Conservation (phyloP, 1,140 invertebrate species). For the Solenopsis invicta region DNA sequence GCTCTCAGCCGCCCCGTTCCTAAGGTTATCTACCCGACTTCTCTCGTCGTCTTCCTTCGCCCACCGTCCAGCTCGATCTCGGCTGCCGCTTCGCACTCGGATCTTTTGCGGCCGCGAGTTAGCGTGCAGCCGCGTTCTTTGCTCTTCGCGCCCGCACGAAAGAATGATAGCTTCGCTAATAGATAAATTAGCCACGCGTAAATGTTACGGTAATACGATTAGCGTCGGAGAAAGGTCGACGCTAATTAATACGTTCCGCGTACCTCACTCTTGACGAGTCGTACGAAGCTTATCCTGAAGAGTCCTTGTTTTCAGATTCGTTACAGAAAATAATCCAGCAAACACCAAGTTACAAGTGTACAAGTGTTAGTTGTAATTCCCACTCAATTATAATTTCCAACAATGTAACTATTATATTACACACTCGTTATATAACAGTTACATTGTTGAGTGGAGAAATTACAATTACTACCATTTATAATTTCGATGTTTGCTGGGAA, state of each 20-base stretch:
- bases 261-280: neutral
- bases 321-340: neutral
- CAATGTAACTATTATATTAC: no score
- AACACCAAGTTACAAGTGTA: no score
- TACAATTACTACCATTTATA: no score
- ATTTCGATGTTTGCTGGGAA: no score
- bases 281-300: neutral
- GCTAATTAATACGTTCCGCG: conserved; percentile 42
- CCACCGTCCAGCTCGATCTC: conserved; percentile 16
- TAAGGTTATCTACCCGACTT: conserved; percentile 45
- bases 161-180: conserved; percentile 59
- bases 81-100: neutral
- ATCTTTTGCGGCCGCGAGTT: conserved; percentile 45
- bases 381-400: no score
- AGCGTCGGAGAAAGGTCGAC: conserved; percentile 28
- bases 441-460: no score
- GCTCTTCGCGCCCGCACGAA: conserved; percentile 3
- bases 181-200: conserved; percentile 25
- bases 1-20: conserved; percentile 46
- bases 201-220: conserved; percentile 43
- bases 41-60: conserved; percentile 25
- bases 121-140: neutral
- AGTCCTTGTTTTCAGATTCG: neutral
- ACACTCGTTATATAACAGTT: no score
- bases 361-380: no score